Evolutionary conservation across 2,888 invertebrate species (phyloP).

Genomic region (Erebia palarica): DNA sequence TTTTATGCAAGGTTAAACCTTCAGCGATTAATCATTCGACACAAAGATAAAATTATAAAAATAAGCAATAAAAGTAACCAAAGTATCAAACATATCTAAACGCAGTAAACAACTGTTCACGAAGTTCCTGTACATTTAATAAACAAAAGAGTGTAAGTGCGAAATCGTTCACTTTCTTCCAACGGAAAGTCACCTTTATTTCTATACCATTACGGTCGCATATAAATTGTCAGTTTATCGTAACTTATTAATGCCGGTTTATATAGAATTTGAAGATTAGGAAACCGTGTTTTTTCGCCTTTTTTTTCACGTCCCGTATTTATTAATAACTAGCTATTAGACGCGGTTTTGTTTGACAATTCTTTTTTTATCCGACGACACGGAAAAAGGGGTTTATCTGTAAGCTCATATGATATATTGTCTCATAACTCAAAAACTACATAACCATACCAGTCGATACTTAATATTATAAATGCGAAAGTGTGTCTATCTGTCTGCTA

Average conservation of each 20-base stretch:
- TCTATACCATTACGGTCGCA: slow-evolving; percentile 28
- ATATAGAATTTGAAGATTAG: slow-evolving; percentile 78
- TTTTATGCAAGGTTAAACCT: too few relatives aligned
- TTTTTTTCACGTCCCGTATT: slow-evolving; percentile 53
- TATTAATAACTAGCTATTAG: slow-evolving; percentile 40
- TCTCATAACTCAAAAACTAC: neutral
- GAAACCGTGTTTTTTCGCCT: slow-evolving; percentile 64
- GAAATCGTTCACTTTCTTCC: slow-evolving; percentile 41
- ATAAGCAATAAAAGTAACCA: slow-evolving; percentile 35
- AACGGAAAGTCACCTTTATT: slow-evolving; percentile 46
- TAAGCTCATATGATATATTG: neutral
- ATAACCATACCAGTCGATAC: too few relatives aligned
- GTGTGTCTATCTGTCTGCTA: too few relatives aligned
- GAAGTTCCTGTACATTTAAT: slow-evolving; percentile 61
- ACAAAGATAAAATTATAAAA: neutral
- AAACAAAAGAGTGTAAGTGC: slow-evolving; percentile 59
- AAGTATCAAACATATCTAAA: slow-evolving; percentile 58
- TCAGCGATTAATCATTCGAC: too few relatives aligned
- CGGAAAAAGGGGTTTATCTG: neutral
- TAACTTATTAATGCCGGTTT: slow-evolving; percentile 74
- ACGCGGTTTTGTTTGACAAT: slow-evolving; percentile 9
- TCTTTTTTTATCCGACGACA: neutral
- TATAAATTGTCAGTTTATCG: slow-evolving; percentile 46
- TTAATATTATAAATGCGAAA: too few relatives aligned
- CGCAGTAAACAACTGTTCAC: slow-evolving; percentile 62